A percentile compares a stretch with the other conserved stretches of the same genome.
phyloP scores from a whole-genome alignment of 2,888 invertebrate species.

The Drosophila diplacantha region DNA sequence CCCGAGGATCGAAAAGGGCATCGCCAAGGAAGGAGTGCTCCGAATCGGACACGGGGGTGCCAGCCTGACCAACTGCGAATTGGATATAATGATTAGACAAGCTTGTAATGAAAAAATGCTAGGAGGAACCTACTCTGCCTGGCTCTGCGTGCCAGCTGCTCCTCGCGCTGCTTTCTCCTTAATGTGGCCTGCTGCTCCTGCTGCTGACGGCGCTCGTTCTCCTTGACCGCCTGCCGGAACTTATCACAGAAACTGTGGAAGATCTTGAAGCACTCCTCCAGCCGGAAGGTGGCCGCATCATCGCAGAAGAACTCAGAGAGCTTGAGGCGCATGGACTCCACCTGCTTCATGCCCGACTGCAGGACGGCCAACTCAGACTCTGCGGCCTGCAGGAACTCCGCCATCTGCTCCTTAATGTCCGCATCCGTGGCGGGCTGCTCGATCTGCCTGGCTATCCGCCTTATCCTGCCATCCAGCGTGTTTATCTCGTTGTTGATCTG shows the following conservation, averaged over 20 bases:
- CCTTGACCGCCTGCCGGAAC: constrained; percentile 89
- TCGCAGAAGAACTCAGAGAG: constrained; percentile 97
- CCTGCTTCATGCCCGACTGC: constrained; percentile 88
- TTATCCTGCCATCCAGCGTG: constrained; percentile 87
- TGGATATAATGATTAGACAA: background rate
- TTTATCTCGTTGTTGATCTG: constrained; percentile 92
- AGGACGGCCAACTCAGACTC: constrained; percentile 87
- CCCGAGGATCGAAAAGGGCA: constrained; percentile 86
- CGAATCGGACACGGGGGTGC: constrained; percentile 85
- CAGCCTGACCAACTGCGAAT: constrained; percentile 81
- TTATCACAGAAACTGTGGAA: constrained; percentile 92
- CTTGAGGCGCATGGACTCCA: constrained; percentile 88
- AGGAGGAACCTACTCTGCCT: constrained; percentile 80
- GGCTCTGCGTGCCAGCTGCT: constrained; percentile 82
- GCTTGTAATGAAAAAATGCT: background rate
- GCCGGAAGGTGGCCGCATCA: constrained; percentile 90
- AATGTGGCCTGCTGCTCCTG: constrained; percentile 93
- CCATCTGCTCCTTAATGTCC: constrained; percentile 93
- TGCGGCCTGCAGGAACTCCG: constrained; percentile 87
- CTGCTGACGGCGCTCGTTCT: constrained; percentile 89
- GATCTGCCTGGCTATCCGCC: constrained; percentile 88
- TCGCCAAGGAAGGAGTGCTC: constrained; percentile 87
- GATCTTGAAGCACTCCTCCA: constrained; percentile 95
- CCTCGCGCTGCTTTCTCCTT: constrained; percentile 85
- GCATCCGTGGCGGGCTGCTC: constrained; percentile 85